Base-by-base conservation (phyloP, 2,113 vertebrate genomes). In the Lepus timidus region DNA sequence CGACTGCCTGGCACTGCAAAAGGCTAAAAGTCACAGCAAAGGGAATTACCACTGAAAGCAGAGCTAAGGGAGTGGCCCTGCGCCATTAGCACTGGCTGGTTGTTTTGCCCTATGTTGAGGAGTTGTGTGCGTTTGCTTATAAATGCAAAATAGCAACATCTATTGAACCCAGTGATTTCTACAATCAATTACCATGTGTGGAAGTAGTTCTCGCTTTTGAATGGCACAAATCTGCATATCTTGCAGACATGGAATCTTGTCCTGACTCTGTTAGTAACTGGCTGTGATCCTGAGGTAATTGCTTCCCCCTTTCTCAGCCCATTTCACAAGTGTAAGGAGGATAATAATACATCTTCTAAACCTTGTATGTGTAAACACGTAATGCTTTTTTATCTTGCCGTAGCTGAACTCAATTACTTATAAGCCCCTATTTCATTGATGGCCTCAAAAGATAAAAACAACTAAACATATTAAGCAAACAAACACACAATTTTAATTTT, bases 1-100 rank as follows among this genome's bases (percentile, higher is more conserved):
- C 6, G 62, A 94, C 85, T 86, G 80, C 65, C 93, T 91, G 90
- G 95, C 95, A 55, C 71, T 61, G 92, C 85, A 94, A 68, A 95
- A 93, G 83, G 84, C 8, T 25, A 91, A 93, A 91, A 93, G 67
- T 87, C 95, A 75, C 31, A 23, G 71, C 52, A 67, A 90, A 86
- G 36, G 70, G 79, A 62, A 61, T 86, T 94, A 36, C 51, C 6
- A 4, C n/a, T 3, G 70, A 78, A 19, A 91, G 92, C 9, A n/a
- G 51, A 58, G 51, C 29, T 22, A 29, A 93, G 68, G 39, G 44
- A 61, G 58, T 31, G 20, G 44, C 39, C 44, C 92, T 64, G 27
- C 3, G 6, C 9, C 16, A 68, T 33, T 71, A 13, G 3, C n/a
- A 22, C 23, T 23, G 62, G 78, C 81, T 90, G 92, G 17, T 27